Percentiles rank a stretch among this genome's conserved stretches.
phyloP scores from a whole-genome alignment of 2,797 vertebrate genomes.

The Natrix natrix region DNA sequence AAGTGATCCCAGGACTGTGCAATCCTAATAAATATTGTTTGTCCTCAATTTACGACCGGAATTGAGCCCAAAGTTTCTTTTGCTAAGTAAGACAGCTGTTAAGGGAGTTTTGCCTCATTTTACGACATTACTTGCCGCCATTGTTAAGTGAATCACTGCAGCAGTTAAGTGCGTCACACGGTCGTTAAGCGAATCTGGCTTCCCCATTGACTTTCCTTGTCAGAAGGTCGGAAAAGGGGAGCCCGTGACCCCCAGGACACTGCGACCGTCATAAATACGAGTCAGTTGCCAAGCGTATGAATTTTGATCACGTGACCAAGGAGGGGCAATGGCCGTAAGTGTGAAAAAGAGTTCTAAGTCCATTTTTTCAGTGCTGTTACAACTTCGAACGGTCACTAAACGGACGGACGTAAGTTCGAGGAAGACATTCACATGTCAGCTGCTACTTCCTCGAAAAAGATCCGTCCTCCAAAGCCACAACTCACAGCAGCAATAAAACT shows the following conservation, averaged over 20 bases:
- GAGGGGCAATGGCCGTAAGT: too few relatives aligned
- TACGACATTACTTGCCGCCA: background rate
- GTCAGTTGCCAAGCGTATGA: background rate
- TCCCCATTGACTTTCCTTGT: background rate
- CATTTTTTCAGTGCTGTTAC: too few relatives aligned
- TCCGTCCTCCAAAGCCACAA: background rate
- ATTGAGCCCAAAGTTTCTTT: background rate
- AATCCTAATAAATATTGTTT: too few relatives aligned
- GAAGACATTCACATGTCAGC: background rate
- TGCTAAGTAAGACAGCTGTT: background rate
- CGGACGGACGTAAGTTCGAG: background rate
- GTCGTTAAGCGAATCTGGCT: background rate
- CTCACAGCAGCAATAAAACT: background rate
- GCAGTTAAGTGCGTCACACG: too few relatives aligned
- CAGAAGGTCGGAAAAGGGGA: background rate
- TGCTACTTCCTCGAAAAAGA: background rate
- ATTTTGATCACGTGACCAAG: background rate
- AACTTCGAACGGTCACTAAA: too few relatives aligned
- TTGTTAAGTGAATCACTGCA: too few relatives aligned
- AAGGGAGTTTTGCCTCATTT: background rate
- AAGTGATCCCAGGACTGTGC: too few relatives aligned
- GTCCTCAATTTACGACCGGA: background rate
- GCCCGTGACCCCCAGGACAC: accelerated
- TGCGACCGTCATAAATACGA: background rate
- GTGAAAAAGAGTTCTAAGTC: too few relatives aligned